phyloP scores from a whole-genome alignment of 2,888 invertebrate species.

The Trissolcus japonicus region DNA sequence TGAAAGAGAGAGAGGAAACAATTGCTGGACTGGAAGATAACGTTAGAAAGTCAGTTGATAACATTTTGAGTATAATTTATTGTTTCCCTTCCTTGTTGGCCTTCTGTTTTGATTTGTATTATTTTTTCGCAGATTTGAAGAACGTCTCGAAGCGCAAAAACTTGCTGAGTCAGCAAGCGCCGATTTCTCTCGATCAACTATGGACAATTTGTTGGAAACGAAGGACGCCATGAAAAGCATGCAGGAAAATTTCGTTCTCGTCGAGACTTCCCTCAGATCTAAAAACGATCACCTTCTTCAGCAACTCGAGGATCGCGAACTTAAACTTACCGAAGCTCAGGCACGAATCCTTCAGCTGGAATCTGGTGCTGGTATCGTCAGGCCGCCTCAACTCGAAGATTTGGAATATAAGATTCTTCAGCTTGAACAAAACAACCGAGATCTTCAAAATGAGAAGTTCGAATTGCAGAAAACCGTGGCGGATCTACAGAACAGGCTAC shows the following conservation, averaged over 20 bases:
- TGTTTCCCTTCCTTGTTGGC: background rate
- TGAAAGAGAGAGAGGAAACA: constrained; percentile 79
- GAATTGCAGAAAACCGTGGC: constrained; percentile 68
- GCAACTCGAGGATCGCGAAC: constrained; percentile 79
- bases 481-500: constrained; percentile 68
- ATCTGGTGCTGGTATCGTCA: constrained; percentile 63
- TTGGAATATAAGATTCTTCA: constrained; percentile 65
- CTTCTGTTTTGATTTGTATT: background rate
- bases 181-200: constrained; percentile 76
- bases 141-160: constrained; percentile 64
- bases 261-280: constrained; percentile 84
- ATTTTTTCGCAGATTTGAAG: constrained; percentile 60
- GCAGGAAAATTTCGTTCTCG: constrained; percentile 85
- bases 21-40: constrained; percentile 79
- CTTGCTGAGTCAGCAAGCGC: constrained; percentile 64
- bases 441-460: constrained; percentile 70
- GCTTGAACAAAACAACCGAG: constrained; percentile 65
- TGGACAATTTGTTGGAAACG: constrained; percentile 86
- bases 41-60: constrained; percentile 72
- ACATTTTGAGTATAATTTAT: background rate
- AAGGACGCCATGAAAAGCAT: constrained; percentile 87
- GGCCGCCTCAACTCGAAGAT: constrained; percentile 62
- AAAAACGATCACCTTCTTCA: constrained; percentile 80
- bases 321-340: constrained; percentile 75
- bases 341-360: constrained; percentile 68